Conservation (phyloP, 2,888 invertebrate species). For the Pachycephus smyrnensis region DNA sequence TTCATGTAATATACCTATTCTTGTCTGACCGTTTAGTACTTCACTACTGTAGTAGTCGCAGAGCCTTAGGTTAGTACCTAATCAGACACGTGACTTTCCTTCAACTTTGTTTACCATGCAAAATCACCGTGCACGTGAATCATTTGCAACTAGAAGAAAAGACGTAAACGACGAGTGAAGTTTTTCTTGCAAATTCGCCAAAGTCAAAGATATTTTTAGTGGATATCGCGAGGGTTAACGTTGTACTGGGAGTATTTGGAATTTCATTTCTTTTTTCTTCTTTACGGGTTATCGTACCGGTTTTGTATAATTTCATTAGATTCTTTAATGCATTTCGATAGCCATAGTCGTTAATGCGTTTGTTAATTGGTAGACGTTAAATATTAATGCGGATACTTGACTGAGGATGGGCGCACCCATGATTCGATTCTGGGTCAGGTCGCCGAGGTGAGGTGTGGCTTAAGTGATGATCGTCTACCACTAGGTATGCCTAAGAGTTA, state of each 20-base stretch:
- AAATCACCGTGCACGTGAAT: background rate
- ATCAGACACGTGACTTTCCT: background rate
- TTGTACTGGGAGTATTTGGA: background rate
- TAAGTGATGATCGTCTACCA: conserved; percentile 3
- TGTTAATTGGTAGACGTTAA: background rate
- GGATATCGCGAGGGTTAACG: background rate
- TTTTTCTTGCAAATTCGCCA: background rate
- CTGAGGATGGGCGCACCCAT: conserved; percentile 37
- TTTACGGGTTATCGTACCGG: background rate
- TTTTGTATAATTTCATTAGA: background rate
- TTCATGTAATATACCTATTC: background rate
- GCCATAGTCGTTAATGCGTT: background rate
- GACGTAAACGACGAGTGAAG: background rate
- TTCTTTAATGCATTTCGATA: background rate
- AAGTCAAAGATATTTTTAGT: background rate
- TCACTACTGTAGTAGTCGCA: background rate
- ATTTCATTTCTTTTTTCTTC: background rate
- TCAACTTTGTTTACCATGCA: too few species aligned
- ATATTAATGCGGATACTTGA: background rate
- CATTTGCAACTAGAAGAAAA: background rate
- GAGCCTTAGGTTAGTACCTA: background rate
- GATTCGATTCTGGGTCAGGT: conserved; percentile 48
- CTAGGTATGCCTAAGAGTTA: background rate
- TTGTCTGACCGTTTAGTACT: background rate
- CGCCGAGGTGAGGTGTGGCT: conserved; percentile 39